These are phyloP conservation scores for Nymphicus hollandicus DNA, from an alignment of 2,113 vertebrate genomes.

Conservation along the genomic window DNA sequence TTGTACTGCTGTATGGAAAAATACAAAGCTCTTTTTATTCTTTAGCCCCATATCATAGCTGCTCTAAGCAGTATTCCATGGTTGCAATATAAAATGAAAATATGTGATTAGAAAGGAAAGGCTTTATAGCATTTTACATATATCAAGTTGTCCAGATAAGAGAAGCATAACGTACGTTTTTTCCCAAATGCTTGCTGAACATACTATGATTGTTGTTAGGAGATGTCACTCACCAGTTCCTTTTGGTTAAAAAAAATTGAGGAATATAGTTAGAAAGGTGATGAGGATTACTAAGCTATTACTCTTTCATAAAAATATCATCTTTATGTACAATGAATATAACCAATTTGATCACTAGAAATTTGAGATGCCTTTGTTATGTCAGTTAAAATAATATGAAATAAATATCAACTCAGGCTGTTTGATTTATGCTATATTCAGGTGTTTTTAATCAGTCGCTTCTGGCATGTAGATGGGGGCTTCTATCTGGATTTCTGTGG, in stretches of 20 bases:
- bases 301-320: neutral
- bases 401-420: neutral
- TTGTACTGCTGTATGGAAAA: neutral
- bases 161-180: neutral
- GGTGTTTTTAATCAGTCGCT: neutral
- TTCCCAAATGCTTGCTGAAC: neutral
- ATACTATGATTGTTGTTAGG: neutral
- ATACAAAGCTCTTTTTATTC: neutral
- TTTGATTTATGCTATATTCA: neutral
- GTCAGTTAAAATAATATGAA: neutral
- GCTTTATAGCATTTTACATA: neutral
- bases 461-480: neutral
- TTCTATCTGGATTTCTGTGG: neutral
- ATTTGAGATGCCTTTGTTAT: neutral
- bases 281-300: constrained; percentile 12
- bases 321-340: neutral
- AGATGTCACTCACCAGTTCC: neutral
- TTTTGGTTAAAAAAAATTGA: constrained; percentile 19
- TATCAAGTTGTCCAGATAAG: neutral
- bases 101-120: neutral
- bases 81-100: constrained; percentile 41
- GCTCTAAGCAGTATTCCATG: neutral
- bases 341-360: neutral
- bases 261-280: neutral
- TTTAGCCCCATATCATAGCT: neutral